These are phyloP conservation scores for Megalonaias nervosa DNA, from an alignment of 1,140 invertebrate genomes.

Conservation along the genomic window DNA sequence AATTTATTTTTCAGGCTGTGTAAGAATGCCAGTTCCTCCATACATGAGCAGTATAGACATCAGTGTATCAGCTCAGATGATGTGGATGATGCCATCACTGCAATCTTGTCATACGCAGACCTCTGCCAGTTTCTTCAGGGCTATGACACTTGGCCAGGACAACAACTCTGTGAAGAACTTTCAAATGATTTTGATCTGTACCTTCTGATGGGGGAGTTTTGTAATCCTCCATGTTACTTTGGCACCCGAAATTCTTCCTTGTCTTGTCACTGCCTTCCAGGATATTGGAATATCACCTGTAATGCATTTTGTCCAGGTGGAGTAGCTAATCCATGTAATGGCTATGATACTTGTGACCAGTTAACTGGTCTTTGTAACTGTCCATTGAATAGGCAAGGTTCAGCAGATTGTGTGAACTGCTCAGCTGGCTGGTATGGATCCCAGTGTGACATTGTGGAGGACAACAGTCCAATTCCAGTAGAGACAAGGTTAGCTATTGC, in stretches of 20 bases:
- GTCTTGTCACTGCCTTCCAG: conserved; percentile 31
- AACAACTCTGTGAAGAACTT: conserved; percentile 39
- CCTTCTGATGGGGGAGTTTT: conserved; percentile 18
- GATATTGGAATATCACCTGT: conserved; percentile 48
- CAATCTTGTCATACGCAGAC: conserved; percentile 8
- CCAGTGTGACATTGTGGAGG: conserved; percentile 38
- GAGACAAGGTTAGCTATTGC: conserved; percentile 12
- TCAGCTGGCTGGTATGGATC: conserved; percentile 45
- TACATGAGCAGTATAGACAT: no score
- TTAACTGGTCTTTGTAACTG: conserved; percentile 44
- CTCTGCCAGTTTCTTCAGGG: conserved; percentile 40
- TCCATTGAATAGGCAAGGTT: conserved; percentile 37
- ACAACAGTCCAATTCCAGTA: background rate
- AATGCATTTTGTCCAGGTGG: conserved; percentile 47
- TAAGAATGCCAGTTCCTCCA: no score
- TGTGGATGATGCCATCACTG: no score
- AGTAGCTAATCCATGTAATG: conserved; percentile 39
- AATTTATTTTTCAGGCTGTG: no score
- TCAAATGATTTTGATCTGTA: conserved; percentile 29
- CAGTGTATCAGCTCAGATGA: no score
- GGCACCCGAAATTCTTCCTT: conserved; percentile 3
- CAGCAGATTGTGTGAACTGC: conserved; percentile 40
- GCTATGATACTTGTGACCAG: conserved; percentile 43
- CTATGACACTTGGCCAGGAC: conserved; percentile 37
- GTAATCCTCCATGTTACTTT: conserved; percentile 23